A percentile compares a stretch with the other conserved stretches of the same genome.
Evolutionary conservation across 2,797 vertebrate genomes (phyloP).

Genomic region (Alca torda): DNA sequence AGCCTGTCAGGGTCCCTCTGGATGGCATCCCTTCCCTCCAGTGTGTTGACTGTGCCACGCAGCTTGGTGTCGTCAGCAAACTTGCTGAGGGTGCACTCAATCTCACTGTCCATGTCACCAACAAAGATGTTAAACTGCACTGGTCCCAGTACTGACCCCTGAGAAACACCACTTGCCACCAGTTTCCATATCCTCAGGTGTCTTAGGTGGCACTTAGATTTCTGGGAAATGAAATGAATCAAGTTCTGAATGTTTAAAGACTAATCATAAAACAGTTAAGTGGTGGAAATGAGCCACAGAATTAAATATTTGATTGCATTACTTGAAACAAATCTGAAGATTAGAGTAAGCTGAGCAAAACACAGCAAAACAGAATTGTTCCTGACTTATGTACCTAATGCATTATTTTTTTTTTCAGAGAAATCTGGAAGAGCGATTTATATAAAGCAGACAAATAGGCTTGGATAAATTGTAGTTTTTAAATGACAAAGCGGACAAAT

Average conservation of each 20-base stretch:
- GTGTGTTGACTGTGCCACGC: too few relatives aligned
- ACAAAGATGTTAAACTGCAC: too few relatives aligned
- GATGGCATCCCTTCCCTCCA: too few relatives aligned
- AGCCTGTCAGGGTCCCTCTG: too few relatives aligned
- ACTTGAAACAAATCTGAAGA: not conserved
- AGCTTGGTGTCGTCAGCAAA: too few relatives aligned
- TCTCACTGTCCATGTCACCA: too few relatives aligned
- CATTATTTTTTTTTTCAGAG: not conserved
- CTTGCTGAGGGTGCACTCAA: too few relatives aligned
- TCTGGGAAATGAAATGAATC: not conserved
- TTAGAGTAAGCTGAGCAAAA: not conserved
- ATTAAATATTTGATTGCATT: constrained; percentile 5
- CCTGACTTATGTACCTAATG: not conserved
- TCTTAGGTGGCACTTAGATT: not conserved
- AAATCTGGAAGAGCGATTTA: not conserved
- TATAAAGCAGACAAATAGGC: not conserved
- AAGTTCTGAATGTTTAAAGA: not conserved
- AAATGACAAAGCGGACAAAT: constrained; percentile 18
- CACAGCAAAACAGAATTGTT: not conserved
- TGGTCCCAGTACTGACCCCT: too few relatives aligned
- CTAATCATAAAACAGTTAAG: not conserved
- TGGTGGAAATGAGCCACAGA: not conserved
- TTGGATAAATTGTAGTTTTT: constrained; percentile 21
- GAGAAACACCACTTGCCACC: too few relatives aligned
- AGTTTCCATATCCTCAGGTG: not conserved